Conservation (phyloP, 1,140 invertebrate genomes). For the Drosophila pallidifrons region DNA sequence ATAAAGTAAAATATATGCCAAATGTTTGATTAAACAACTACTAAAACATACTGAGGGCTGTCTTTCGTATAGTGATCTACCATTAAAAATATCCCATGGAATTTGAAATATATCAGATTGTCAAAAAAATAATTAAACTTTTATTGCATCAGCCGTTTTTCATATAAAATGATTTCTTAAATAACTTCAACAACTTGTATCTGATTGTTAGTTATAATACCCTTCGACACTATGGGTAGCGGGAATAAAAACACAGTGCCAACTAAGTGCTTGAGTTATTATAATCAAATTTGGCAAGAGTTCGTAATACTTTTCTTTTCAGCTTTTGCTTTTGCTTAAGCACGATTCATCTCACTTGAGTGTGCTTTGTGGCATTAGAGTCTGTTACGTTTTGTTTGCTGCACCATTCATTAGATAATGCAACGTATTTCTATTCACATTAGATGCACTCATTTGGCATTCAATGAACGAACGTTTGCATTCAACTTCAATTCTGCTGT, state of each 20-base stretch:
- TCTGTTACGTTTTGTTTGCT: neutral
- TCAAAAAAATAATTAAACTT: too few species aligned
- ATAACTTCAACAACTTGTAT: too few species aligned
- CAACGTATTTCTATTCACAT: constrained; percentile 63
- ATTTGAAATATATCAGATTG: too few species aligned
- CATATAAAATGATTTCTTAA: too few species aligned
- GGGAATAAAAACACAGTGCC: neutral
- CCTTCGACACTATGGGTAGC: too few species aligned
- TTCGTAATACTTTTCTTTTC: neutral
- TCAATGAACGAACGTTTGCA: constrained; percentile 66
- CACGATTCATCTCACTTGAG: neutral
- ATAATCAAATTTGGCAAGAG: constrained; percentile 7
- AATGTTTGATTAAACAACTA: too few species aligned
- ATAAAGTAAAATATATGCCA: too few species aligned
- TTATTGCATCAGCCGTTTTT: too few species aligned
- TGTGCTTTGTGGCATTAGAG: neutral
- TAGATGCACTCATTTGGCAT: constrained; percentile 78
- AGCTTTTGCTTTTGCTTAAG: constrained; percentile 6
- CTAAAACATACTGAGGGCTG: too few species aligned
- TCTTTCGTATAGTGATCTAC: too few species aligned
- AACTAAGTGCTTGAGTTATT: constrained; percentile 11
- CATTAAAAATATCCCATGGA: too few species aligned
- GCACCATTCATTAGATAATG: constrained; percentile 46
- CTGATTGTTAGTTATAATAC: too few species aligned
- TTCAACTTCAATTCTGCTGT: constrained; percentile 75